A percentile compares a stretch with the other conserved stretches of the same genome.
Conservation (phyloP, 2,113 vertebrate species). For the Nestor notabilis region DNA sequence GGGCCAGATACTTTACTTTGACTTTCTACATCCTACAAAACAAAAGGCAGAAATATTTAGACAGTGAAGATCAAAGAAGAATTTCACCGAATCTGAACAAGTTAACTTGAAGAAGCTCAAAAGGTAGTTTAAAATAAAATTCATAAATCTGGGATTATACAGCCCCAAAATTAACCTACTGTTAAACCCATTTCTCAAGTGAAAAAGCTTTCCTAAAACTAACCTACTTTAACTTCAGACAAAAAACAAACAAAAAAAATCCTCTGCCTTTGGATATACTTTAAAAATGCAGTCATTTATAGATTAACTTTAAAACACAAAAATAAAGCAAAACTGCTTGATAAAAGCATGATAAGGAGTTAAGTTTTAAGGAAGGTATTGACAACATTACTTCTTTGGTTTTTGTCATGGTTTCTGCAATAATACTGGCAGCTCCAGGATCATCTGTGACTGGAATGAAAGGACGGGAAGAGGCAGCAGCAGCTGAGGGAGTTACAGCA, state of each 20-base stretch:
- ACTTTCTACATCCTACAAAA: constrained; percentile 89
- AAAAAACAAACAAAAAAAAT: neutral
- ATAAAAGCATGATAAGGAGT: neutral
- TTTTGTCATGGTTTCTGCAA: constrained; percentile 99
- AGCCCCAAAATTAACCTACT: neutral
- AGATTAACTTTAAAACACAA: neutral
- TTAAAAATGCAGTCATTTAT: neutral
- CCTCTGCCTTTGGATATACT: neutral
- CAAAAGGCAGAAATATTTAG: neutral
- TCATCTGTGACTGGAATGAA: constrained; percentile 99
- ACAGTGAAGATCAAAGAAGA: neutral
- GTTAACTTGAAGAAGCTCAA: neutral
- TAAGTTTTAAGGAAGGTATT: neutral
- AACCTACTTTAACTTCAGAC: neutral
- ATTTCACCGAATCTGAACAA: neutral
- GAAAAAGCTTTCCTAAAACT: neutral
- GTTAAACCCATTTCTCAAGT: neutral
- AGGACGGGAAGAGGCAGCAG: constrained; percentile 90
- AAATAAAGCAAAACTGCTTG: neutral
- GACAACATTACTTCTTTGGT: constrained; percentile 86
- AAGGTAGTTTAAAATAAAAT: neutral
- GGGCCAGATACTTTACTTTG: constrained; percentile 90
- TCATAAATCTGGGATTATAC: accelerated
- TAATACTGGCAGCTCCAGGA: constrained; percentile 97
- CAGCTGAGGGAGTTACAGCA: constrained; percentile 91